Conservation (phyloP, 2,888 invertebrate species). For the Anthophora plumipes region DNA sequence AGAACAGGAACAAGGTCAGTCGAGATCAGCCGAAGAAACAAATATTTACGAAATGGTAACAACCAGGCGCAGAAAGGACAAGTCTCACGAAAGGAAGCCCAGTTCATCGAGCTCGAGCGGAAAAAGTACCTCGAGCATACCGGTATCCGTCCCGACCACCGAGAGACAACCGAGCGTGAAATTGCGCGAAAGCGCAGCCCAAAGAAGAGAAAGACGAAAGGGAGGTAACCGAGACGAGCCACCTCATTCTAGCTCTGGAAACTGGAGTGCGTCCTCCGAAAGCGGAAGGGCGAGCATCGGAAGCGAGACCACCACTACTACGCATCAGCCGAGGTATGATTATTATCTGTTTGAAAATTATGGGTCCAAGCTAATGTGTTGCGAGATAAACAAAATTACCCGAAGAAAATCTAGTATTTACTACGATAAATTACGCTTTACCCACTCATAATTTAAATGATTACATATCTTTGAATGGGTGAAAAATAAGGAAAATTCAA, state of each 20-base stretch:
- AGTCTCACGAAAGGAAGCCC: constrained; percentile 91
- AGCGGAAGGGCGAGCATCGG: constrained; percentile 94
- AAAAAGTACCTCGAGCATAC: constrained; percentile 80
- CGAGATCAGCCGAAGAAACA: constrained; percentile 84
- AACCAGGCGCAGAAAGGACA: constrained; percentile 88
- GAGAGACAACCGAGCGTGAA: constrained; percentile 87
- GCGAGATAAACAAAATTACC: not conserved
- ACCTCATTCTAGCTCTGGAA: constrained; percentile 95
- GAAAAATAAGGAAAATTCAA: too few relatives aligned
- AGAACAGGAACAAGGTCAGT: constrained; percentile 54
- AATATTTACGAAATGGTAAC: constrained; percentile 89
- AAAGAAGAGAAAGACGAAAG: constrained; percentile 89
- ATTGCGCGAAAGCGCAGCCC: constrained; percentile 90
- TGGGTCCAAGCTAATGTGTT: not conserved
- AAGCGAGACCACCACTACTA: constrained; percentile 91
- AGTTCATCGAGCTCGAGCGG: constrained; percentile 89
- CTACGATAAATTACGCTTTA: too few relatives aligned
- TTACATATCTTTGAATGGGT: too few relatives aligned
- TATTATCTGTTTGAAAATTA: not conserved
- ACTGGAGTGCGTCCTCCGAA: constrained; percentile 97
- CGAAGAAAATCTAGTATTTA: not conserved
- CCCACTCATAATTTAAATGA: too few relatives aligned
- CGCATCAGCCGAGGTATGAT: constrained; percentile 84
- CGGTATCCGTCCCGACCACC: constrained; percentile 75
- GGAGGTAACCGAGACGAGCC: constrained; percentile 90